Conservation (phyloP, 2,113 vertebrate species). For the Mungos mungo region DNA sequence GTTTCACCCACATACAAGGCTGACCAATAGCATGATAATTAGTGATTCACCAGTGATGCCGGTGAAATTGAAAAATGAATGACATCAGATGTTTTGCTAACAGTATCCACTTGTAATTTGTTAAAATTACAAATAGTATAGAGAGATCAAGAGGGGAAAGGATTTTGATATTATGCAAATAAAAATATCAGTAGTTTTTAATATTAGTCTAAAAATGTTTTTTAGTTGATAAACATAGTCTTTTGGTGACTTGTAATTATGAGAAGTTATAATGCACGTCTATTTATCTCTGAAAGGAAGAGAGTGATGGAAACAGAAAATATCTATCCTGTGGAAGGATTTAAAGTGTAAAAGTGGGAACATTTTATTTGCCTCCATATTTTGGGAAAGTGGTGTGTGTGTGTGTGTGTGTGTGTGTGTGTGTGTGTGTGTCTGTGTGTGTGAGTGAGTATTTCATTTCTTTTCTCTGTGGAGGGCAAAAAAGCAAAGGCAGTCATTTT, state of each 20-base stretch:
- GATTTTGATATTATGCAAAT: background rate
- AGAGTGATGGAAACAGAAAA: background rate
- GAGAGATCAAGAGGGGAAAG: background rate
- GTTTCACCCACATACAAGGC: background rate
- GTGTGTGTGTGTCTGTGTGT: background rate
- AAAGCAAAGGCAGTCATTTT: constrained; percentile 37
- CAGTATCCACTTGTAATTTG: background rate
- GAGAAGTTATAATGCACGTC: background rate
- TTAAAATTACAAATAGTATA: background rate
- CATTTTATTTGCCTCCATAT: constrained; percentile 5
- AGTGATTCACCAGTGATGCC: background rate
- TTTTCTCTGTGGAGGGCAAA: background rate
- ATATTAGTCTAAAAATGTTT: background rate
- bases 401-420: background rate
- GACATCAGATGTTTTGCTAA: background rate
- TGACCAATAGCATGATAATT: background rate
- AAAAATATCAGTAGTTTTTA: background rate
- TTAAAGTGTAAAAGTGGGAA: background rate
- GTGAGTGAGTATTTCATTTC: too few species aligned
- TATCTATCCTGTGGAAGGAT: background rate
- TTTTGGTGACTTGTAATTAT: constrained; percentile 28
- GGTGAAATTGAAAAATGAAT: background rate
- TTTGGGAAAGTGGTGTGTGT: background rate
- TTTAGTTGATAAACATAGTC: background rate
- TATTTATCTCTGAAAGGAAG: background rate